phyloP scores from a whole-genome alignment of 2,888 invertebrate species.

The Perizoma flavofasciatum region DNA sequence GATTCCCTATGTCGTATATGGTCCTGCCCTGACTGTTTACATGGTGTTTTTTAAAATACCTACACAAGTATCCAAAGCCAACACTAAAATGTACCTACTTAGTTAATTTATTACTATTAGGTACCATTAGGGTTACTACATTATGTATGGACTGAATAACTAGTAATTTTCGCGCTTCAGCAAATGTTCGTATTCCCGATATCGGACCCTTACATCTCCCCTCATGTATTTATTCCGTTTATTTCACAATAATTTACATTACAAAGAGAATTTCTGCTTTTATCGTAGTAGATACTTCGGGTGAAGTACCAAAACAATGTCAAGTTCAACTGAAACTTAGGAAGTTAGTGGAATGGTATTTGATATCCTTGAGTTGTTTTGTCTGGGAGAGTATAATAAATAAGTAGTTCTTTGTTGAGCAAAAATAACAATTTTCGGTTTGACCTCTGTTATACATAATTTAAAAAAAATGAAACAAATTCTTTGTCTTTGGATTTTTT shows the following conservation, averaged over 20 bases:
- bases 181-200: background rate
- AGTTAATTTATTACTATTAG: too few species aligned
- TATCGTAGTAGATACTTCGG: background rate
- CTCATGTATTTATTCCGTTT: slow-evolving; percentile 24
- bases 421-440: too few species aligned
- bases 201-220: slow-evolving; percentile 6
- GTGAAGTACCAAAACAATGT: slow-evolving; percentile 15
- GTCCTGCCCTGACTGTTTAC: too few species aligned
- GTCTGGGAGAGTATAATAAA: background rate
- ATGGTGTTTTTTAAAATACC: too few species aligned
- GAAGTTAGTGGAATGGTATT: background rate
- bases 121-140: too few species aligned
- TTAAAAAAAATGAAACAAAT: too few species aligned
- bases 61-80: too few species aligned
- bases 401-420: background rate
- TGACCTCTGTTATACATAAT: background rate
- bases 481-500: too few species aligned
- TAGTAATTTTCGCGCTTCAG: too few species aligned
- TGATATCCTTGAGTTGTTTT: slow-evolving; percentile 11
- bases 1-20: too few species aligned
- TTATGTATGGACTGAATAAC: too few species aligned
- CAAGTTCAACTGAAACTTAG: slow-evolving; percentile 11
- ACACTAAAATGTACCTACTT: too few species aligned
- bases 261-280: slow-evolving; percentile 14
- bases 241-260: slow-evolving; percentile 14